phyloP scores from a whole-genome alignment of 2,797 vertebrate species.

The Schizopygopsis malacanthus region DNA sequence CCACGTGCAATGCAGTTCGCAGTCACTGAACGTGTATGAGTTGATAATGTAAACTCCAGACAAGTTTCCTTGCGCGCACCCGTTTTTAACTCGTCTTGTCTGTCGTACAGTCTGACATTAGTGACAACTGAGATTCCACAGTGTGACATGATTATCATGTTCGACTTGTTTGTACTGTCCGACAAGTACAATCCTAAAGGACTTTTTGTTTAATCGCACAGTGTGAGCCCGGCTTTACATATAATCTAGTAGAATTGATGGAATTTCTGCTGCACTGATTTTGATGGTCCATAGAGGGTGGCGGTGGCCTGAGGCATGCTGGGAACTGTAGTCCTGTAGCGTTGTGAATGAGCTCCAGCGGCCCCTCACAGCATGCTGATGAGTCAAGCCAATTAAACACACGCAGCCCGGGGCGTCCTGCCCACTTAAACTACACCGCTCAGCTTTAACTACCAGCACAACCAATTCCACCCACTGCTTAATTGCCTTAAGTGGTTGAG shows the following conservation, averaged over 20 bases:
- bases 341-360: not conserved
- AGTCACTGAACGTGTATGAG: too few relatives aligned
- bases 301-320: conserved; percentile 32
- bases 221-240: not conserved
- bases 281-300: not conserved
- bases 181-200: too few relatives aligned
- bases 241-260: not conserved
- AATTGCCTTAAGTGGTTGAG: conserved; percentile 69
- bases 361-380: conserved; percentile 42
- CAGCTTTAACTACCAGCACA: conserved; percentile 64
- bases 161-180: too few relatives aligned
- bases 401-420: conserved; percentile 59
- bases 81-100: too few relatives aligned
- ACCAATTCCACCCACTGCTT: conserved; percentile 63
- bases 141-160: too few relatives aligned
- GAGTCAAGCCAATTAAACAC: conserved; percentile 52
- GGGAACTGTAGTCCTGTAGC: conserved; percentile 52
- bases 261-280: not conserved
- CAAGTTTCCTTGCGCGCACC: too few relatives aligned
- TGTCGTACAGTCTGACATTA: too few relatives aligned
- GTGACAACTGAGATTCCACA: too few relatives aligned
- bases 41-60: too few relatives aligned
- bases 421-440: conserved; percentile 69
- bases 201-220: too few relatives aligned
- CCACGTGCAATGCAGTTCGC: too few relatives aligned